phyloP scores from a whole-genome alignment of 2,113 vertebrate species.

The Stercorarius parasiticus region DNA sequence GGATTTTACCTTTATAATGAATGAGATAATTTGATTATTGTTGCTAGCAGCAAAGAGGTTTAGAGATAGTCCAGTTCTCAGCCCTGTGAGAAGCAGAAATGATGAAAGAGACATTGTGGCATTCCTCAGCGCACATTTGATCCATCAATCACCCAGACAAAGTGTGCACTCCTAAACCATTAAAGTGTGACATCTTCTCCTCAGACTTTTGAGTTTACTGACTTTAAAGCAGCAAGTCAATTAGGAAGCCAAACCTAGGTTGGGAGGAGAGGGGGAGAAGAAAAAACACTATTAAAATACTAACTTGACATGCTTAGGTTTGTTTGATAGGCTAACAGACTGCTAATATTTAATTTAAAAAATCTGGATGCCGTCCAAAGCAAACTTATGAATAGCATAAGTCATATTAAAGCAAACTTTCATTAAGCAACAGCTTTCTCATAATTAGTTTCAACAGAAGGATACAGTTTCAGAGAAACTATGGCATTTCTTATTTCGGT shows the following conservation, averaged over 20 bases:
- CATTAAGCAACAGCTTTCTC: constrained; percentile 57
- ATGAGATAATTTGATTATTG: constrained; percentile 40
- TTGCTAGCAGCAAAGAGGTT: constrained; percentile 2
- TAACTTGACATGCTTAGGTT: constrained; percentile 40
- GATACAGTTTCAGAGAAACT: constrained; percentile 33
- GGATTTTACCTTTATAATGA: constrained; percentile 32
- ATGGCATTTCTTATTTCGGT: constrained; percentile 29
- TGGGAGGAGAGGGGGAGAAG: neutral
- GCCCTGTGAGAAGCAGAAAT: neutral
- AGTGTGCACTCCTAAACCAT: constrained; percentile 58
- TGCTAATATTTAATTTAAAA: constrained; percentile 65
- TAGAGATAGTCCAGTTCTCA: neutral
- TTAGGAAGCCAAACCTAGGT: constrained; percentile 34
- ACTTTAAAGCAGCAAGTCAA: constrained; percentile 55
- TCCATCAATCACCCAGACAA: constrained; percentile 71
- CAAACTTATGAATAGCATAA: constrained; percentile 59
- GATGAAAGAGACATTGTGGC: constrained; percentile 12
- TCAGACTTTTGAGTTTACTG: constrained; percentile 49
- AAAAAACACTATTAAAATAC: constrained; percentile 47
- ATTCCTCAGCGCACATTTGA: constrained; percentile 46
- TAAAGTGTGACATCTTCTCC: constrained; percentile 68
- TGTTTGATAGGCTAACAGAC: constrained; percentile 62
- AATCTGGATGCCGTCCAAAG: constrained; percentile 52
- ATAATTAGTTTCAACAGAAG: constrained; percentile 58
- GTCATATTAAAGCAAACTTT: constrained; percentile 66